Base-by-base conservation (phyloP, 2,797 vertebrate genomes). In the Lutra lutra region DNA sequence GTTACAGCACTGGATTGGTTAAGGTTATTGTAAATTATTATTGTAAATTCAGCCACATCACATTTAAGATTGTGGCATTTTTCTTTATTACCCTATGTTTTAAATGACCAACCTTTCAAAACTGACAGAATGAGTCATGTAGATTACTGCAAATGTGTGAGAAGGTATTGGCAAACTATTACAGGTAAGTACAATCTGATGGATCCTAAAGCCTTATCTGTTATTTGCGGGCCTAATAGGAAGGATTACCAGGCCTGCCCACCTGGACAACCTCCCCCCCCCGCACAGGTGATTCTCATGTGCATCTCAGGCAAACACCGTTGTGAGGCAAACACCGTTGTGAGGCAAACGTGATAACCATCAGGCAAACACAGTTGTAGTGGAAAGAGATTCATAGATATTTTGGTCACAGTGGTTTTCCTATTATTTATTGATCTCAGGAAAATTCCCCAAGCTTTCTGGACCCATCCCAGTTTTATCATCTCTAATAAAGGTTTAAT, bases 11-110 rank as follows among this genome's bases (percentile, higher is more conserved):
- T 54, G 1, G n/a, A 70, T 70, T 7, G 35, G 21, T 83, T 64
- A 89, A 56, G 72, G 46, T 72, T 66, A 91, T 32, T 89, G 13
- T 46, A 86, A 94, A 62, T 89, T 80, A 64, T 77, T 66, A 91
- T 32, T 89, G 13, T 46, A 86, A 94, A 62, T 89, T 80, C 38
- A 78, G 21, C 25, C 17, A 89, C 2, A 56, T 7, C 32, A n/a
- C 83, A 70, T 14, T 87, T 75, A 89, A 91, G 21, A 88, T 14
- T 66, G 2, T 64, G 46, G n/a, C 5, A 43, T 86, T 89, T 93
- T 96, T 48, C 18, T 79, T 66, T 32, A 13, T 89, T 94, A 56
- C 5, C 1, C 43, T 77, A 46, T 77, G 17, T 75, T 75, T 92
- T 96, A 84, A 83, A 72, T 70, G 75, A 75, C 3, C 29, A 85